Conservation (phyloP, 2,888 invertebrate genomes). For the Ochropleura plecta region DNA sequence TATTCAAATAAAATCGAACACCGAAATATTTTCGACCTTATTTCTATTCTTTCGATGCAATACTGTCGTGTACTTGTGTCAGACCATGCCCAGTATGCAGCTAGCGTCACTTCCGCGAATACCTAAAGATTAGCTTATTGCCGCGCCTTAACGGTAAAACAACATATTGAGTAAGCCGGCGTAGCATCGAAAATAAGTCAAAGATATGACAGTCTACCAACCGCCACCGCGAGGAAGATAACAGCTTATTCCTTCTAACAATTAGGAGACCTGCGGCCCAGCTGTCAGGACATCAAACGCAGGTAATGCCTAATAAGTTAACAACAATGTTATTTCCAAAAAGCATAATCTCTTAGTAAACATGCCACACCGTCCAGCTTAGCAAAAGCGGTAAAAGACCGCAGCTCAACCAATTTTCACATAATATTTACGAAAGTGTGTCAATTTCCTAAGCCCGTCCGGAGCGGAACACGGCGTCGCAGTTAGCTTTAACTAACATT, state of each 20-base stretch:
- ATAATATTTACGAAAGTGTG: conserved; percentile 54
- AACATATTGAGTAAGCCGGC: neutral
- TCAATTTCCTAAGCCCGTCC: conserved; percentile 50
- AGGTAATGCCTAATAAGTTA: conserved; percentile 6
- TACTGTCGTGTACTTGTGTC: too few relatives aligned
- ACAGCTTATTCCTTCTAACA: neutral
- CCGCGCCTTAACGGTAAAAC: too few relatives aligned
- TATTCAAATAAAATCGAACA: too few relatives aligned
- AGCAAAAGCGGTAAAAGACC: conserved; percentile 18
- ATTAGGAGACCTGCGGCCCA: neutral
- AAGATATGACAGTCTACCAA: neutral
- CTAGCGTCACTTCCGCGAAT: too few relatives aligned
- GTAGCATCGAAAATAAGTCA: neutral
- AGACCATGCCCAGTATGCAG: too few relatives aligned
- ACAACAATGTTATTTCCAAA: conserved; percentile 9
- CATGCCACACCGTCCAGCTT: neutral
- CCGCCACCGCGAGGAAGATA: neutral
- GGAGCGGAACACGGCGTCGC: conserved; percentile 1
- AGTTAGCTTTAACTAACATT: conserved; percentile 50
- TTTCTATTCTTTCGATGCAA: too few relatives aligned
- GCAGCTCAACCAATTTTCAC: conserved; percentile 41
- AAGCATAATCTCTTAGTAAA: neutral
- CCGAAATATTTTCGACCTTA: too few relatives aligned
- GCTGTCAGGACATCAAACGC: neutral
- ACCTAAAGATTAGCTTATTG: too few relatives aligned